phyloP scores from a whole-genome alignment of 35 echinoderm and acorn worm species.

The Stichopus chloronotus region DNA sequence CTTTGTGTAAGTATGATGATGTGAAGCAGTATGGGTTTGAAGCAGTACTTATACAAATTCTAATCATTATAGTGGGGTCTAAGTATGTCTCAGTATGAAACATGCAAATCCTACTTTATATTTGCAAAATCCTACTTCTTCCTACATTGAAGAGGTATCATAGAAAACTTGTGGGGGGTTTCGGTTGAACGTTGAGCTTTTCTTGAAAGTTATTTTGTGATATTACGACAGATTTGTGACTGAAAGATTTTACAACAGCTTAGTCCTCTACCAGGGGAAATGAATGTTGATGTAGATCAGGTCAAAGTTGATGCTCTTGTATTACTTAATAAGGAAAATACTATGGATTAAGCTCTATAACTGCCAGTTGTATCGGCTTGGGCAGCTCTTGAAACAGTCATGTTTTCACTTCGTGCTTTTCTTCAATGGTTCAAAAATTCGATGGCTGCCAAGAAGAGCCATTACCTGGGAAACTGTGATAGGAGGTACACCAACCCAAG shows the following conservation, averaged over 20 bases:
- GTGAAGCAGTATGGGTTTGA: constrained; percentile 2
- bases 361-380: neutral
- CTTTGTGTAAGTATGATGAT: constrained; percentile 10
- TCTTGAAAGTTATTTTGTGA: neutral
- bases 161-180: no score
- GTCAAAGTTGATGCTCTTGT: neutral
- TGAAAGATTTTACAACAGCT: neutral
- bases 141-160: no score
- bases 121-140: no score
- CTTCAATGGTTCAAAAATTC: neutral
- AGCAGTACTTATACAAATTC: no score
- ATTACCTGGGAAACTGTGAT: neutral
- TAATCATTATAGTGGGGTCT: no score
- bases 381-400: neutral
- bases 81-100: no score
- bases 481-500: neutral
- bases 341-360: no score
- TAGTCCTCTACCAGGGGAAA: neutral
- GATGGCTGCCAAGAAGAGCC: neutral
- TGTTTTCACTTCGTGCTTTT: neutral
- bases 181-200: no score
- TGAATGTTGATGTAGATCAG: neutral
- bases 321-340: neutral
- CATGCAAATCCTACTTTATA: no score
- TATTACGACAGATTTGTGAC: neutral